A percentile compares a stretch with the other conserved stretches of the same genome.
Conservation (phyloP, 1,140 invertebrate genomes). For the Atta cephalotes region DNA sequence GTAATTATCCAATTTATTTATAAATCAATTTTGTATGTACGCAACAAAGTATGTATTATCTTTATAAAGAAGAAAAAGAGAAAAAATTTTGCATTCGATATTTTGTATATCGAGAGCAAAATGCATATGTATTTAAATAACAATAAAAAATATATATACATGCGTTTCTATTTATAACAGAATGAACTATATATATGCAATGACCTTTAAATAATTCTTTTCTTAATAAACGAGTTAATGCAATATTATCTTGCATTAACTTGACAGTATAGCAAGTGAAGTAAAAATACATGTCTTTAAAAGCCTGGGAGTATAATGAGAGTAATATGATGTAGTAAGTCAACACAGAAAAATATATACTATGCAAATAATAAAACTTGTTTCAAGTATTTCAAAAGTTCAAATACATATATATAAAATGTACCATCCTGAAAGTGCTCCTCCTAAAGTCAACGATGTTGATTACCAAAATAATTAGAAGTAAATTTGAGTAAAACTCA, state of each 20-base stretch:
- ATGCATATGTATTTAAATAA: too few relatives aligned
- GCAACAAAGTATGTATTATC: neutral
- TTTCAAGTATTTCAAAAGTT: too few relatives aligned
- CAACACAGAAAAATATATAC: too few relatives aligned
- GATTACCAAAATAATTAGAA: conserved; percentile 18
- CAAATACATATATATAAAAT: too few relatives aligned
- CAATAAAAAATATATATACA: neutral
- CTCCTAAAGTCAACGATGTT: neutral
- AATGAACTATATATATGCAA: neutral
- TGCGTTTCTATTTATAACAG: neutral
- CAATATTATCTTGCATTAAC: neutral
- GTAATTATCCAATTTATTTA: neutral
- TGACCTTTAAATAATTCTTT: neutral
- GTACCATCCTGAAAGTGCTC: neutral
- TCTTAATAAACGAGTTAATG: neutral
- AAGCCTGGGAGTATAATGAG: too few relatives aligned
- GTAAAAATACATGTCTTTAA: too few relatives aligned
- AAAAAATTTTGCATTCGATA: neutral
- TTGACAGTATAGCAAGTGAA: neutral
- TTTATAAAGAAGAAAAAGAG: neutral
- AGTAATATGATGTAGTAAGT: too few relatives aligned
- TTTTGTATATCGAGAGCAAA: neutral
- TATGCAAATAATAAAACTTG: too few relatives aligned
- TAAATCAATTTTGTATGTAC: neutral
- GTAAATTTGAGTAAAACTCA: neutral